phyloP scores from a whole-genome alignment of 2,113 vertebrate genomes.

The Picathartes gymnocephalus region DNA sequence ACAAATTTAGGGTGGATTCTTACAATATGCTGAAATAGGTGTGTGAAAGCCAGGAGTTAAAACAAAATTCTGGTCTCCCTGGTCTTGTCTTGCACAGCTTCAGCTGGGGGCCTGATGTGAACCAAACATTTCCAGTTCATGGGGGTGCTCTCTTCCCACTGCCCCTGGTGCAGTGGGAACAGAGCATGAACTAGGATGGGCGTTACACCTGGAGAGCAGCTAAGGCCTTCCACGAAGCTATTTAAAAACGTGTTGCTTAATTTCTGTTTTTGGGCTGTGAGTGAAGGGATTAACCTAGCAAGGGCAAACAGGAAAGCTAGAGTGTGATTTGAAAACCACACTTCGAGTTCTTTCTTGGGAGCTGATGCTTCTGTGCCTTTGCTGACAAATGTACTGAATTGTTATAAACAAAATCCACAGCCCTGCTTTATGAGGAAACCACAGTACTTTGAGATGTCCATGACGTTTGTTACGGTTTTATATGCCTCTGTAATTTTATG shows the following conservation, averaged over 20 bases:
- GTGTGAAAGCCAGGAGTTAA: background rate
- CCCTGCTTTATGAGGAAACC: background rate
- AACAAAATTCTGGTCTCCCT: background rate
- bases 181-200: background rate
- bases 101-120: background rate
- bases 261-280: background rate
- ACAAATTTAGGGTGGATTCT: background rate
- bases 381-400: background rate
- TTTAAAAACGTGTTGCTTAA: background rate
- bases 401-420: background rate
- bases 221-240: background rate
- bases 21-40: background rate
- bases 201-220: background rate
- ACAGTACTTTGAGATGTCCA: background rate
- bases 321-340: background rate
- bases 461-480: background rate
- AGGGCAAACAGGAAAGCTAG: background rate
- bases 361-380: background rate
- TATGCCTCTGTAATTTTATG: background rate
- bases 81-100: background rate
- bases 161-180: background rate
- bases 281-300: background rate
- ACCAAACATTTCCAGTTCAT: rapidly evolving
- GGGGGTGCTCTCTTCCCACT: background rate
- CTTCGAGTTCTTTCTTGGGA: background rate